Evolutionary conservation across 2,797 vertebrate species (phyloP), one percentile per base, ranked within the genome.

Genomic region (Lates japonicus): DNA sequence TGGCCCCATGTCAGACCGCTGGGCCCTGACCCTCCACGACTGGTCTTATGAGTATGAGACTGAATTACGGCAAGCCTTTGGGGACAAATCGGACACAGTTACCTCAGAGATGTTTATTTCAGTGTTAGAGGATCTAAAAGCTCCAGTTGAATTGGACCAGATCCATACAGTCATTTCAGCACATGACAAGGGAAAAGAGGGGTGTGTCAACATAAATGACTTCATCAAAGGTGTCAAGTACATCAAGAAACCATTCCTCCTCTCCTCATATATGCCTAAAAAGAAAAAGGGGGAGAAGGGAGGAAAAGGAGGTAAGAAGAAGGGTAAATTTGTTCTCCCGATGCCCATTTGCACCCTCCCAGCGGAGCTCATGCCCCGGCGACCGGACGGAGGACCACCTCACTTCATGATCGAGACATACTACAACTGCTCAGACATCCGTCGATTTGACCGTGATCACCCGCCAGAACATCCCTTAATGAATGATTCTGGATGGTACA

Each of bases 401-500:
- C 39, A 72, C 20, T 97, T 95, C 88, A 95, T 99, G 97, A 94
- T 99, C 0, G 95, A 98, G 90, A 94, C 87, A 1, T 93, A 95
- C 85, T 85, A 90, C 51, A 93, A 93, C 25, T 1, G 80, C 29
- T 95, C 95, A 0, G 97, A 97, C 16, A 37, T 70, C n/a, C 86
- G 13, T 0, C 89, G 92, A 0, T 96, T 97, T 25, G 90, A 95
- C 76, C 75, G 49, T 2, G 94, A 96, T 13, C 94, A 93, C 64
- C 96, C 96, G 0, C 96, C 97, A 0, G 60, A 74, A 7, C 97
- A 99, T 57, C 97, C 97, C 0, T 73, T 99, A 12, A 92, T 97
- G 0, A 97, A 99, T 1, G 97, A 99, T 87, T 97, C 97, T 0
- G 94, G 74, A 1, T 99, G 97, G 98, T 99, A 99, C 65, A 52